These are phyloP conservation scores for Xiphophorus birchmanni DNA, from an alignment of 2,797 vertebrate genomes.

Conservation along the genomic window DNA sequence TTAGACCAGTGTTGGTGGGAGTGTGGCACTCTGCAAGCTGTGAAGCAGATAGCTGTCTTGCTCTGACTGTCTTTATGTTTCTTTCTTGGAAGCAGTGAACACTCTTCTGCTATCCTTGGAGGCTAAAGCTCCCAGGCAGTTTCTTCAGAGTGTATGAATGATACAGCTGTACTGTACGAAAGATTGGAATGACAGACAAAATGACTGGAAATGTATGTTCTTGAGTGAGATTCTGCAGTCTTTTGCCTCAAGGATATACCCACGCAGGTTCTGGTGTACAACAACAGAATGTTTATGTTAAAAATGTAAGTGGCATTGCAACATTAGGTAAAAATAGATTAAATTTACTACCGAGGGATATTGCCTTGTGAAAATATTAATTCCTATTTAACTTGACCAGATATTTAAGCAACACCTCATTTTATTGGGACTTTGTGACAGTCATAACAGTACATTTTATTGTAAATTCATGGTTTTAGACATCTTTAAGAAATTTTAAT, in stretches of 20 bases:
- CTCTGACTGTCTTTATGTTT: slow-evolving; percentile 50
- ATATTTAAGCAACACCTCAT: slow-evolving; percentile 14
- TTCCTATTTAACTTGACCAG: background rate
- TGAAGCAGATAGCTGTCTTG: slow-evolving; percentile 49
- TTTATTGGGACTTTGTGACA: background rate
- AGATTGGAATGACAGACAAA: slow-evolving; percentile 21
- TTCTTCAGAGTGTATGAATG: slow-evolving; percentile 45
- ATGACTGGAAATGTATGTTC: background rate
- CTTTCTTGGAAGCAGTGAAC: slow-evolving; percentile 45
- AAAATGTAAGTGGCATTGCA: slow-evolving; percentile 17
- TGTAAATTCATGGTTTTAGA: background rate
- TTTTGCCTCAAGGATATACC: slow-evolving; percentile 1
- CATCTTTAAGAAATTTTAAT: background rate
- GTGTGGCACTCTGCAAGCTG: slow-evolving; percentile 49
- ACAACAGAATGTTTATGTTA: background rate
- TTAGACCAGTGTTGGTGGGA: slow-evolving; percentile 55
- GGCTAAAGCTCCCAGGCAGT: slow-evolving; percentile 36
- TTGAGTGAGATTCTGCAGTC: background rate
- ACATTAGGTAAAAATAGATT: slow-evolving; percentile 9
- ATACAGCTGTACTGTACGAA: background rate
- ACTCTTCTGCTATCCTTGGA: slow-evolving; percentile 41
- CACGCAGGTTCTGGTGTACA: background rate
- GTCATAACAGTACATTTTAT: background rate
- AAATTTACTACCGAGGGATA: background rate
- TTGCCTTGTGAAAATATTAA: background rate